phyloP scores from a whole-genome alignment of 2,113 vertebrate species.

The Gnathonemus echidnorhynchus region DNA sequence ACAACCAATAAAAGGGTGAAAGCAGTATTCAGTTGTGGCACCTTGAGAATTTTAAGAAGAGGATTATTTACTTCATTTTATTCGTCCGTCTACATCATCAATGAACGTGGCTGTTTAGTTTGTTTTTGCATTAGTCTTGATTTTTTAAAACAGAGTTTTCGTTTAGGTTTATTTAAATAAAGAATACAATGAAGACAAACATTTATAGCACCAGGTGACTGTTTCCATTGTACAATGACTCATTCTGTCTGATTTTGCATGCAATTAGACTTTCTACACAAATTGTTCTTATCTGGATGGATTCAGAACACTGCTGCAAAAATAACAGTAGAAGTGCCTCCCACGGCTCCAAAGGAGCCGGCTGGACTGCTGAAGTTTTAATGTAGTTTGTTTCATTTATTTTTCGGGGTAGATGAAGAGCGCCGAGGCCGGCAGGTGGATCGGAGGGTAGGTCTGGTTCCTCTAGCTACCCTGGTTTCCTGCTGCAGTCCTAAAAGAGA shows the following conservation, averaged over 20 bases:
- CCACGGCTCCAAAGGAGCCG: background rate
- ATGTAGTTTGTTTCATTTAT: background rate
- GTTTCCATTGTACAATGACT: background rate
- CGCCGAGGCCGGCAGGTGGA: background rate
- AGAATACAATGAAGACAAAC: no score
- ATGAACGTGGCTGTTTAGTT: background rate
- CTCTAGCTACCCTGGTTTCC: background rate
- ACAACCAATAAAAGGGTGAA: background rate
- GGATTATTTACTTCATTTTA: background rate
- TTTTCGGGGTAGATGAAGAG: background rate
- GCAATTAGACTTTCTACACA: slow-evolving; percentile 39
- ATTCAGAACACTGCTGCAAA: slow-evolving; percentile 25
- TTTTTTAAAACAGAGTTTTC: background rate
- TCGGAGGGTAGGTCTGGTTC: background rate
- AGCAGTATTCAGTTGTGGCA: slow-evolving; percentile 2
- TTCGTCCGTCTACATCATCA: background rate
- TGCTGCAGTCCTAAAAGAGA: background rate
- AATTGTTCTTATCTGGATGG: slow-evolving; percentile 24
- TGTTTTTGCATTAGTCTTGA: background rate
- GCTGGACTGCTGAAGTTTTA: slow-evolving; percentile 2
- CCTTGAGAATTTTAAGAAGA: background rate
- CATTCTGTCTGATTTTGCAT: slow-evolving; percentile 30
- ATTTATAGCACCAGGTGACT: background rate
- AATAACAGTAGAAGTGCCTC: background rate
- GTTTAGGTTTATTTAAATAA: background rate